Conservation (phyloP, 1,140 invertebrate species). For the Epicauta chinensis region DNA sequence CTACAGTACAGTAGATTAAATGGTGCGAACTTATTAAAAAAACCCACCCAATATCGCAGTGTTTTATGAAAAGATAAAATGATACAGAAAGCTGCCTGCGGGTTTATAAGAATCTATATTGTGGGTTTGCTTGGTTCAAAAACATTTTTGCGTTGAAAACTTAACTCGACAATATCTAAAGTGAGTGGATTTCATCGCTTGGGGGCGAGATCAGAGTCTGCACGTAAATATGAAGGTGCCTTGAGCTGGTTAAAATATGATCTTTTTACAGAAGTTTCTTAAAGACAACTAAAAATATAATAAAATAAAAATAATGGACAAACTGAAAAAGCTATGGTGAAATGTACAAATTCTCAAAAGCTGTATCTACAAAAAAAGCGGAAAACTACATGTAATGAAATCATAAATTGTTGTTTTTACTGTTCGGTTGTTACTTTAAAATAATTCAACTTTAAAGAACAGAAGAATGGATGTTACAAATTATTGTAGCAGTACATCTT, state of each 20-base stretch:
- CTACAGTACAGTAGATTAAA: not conserved
- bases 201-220: constrained; percentile 27
- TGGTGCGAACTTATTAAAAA: constrained; percentile 13
- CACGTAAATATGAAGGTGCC: constrained; percentile 28
- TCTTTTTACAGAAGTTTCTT: constrained; percentile 27
- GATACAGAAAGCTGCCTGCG: constrained; percentile 12
- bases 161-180: constrained; percentile 29
- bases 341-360: not conserved
- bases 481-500: constrained; percentile 10
- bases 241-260: constrained; percentile 30
- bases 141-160: constrained; percentile 31
- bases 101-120: constrained; percentile 24
- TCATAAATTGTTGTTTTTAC: constrained; percentile 9
- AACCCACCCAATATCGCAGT: not conserved
- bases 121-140: constrained; percentile 24
- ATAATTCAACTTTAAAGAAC: constrained; percentile 8
- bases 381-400: constrained; percentile 8
- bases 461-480: constrained; percentile 13
- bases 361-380: not conserved
- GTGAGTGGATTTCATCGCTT: constrained; percentile 19
- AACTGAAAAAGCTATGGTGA: not conserved
- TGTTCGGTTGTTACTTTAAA: constrained; percentile 2
- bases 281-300: constrained; percentile 31
- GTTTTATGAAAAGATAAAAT: constrained; percentile 16
- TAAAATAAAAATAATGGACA: constrained; percentile 26